These are phyloP conservation scores for Ferdinandea cuprea DNA, from an alignment of 2,888 invertebrate genomes.

Conservation along the genomic window DNA sequence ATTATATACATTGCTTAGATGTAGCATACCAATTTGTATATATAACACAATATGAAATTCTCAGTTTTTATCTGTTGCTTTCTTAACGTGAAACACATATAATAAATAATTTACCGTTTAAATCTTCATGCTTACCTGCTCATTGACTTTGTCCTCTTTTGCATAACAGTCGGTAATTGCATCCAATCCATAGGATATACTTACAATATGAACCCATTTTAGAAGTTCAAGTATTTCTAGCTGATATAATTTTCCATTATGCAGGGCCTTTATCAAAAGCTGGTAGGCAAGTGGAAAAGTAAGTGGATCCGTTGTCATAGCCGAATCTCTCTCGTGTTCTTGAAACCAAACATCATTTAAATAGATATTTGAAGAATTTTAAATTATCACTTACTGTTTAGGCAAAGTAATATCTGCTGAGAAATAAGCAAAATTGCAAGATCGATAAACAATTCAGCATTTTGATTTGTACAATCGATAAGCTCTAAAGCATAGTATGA, in stretches of 20 bases:
- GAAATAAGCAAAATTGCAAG: constrained; percentile 79
- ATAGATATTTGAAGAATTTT: background rate
- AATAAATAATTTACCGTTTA: too few relatives aligned
- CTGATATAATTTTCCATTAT: constrained; percentile 76
- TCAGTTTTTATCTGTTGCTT: too few relatives aligned
- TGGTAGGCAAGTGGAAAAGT: constrained; percentile 80
- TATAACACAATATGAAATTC: too few relatives aligned
- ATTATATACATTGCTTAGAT: too few relatives aligned
- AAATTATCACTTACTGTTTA: constrained; percentile 60
- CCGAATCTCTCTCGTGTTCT: constrained; percentile 35
- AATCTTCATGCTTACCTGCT: constrained; percentile 76
- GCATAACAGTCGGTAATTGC: constrained; percentile 60
- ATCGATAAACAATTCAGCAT: constrained; percentile 78
- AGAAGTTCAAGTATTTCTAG: constrained; percentile 79
- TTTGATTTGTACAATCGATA: constrained; percentile 77
- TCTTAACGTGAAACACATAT: too few relatives aligned
- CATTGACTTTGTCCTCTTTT: constrained; percentile 77
- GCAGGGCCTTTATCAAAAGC: constrained; percentile 77
- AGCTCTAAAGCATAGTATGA: constrained; percentile 78
- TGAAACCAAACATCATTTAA: constrained; percentile 6
- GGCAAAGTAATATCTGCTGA: constrained; percentile 79
- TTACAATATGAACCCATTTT: constrained; percentile 79
- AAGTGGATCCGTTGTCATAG: constrained; percentile 78
- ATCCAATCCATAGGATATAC: constrained; percentile 77
- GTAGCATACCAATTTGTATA: too few relatives aligned